Conservation (phyloP, 2,113 vertebrate genomes). For the Lanius ludovicianus region DNA sequence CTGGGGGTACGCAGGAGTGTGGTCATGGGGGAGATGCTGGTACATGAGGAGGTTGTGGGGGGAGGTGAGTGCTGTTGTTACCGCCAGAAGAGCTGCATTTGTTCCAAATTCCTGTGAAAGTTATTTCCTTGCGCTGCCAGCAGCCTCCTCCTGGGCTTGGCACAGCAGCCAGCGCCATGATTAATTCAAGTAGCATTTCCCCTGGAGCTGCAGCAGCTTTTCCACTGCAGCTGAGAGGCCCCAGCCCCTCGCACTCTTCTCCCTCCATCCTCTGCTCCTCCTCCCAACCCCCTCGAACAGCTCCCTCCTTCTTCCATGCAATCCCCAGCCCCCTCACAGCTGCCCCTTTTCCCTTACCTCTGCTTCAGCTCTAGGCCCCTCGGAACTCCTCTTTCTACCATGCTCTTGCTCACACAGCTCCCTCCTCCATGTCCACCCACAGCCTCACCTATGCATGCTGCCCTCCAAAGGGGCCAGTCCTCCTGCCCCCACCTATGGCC, state of each 20-base stretch:
- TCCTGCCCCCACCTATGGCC: neutral
- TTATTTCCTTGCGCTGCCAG: constrained; percentile 68
- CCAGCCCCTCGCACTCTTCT: constrained; percentile 51
- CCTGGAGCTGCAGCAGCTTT: constrained; percentile 70
- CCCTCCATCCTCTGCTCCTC: constrained; percentile 20
- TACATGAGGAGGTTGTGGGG: constrained; percentile 23
- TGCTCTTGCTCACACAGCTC: neutral
- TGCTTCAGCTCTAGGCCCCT: neutral
- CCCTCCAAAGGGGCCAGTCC: neutral
- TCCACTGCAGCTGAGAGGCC: constrained; percentile 68
- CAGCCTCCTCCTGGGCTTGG: constrained; percentile 72
- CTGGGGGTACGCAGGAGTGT: neutral
- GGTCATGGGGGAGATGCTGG: neutral
- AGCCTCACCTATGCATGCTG: neutral
- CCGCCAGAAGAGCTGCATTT: constrained; percentile 63
- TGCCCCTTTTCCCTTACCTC: neutral
- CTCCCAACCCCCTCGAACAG: neutral
- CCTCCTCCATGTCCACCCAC: neutral
- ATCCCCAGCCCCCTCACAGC: constrained; percentile 6
- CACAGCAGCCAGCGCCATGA: constrained; percentile 70
- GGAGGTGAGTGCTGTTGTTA: constrained; percentile 54
- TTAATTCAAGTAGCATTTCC: constrained; percentile 72
- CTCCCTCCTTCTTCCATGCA: neutral
- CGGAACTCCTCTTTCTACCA: neutral
- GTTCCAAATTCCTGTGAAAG: constrained; percentile 72